Conservation (phyloP, 2,888 invertebrate species). For the Strigamia transsilvanica region DNA sequence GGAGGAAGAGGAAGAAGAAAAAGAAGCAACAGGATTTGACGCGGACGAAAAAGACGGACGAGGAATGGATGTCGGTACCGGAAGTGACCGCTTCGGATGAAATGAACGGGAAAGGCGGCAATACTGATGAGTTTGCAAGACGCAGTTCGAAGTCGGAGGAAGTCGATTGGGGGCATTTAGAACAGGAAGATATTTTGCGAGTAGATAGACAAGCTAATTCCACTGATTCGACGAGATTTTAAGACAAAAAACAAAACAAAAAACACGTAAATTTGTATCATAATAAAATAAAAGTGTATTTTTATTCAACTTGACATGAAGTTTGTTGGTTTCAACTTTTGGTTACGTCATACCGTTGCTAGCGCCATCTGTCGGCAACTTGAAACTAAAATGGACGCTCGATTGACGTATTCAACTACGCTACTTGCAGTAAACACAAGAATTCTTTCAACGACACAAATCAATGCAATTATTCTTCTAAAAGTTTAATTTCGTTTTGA, state of each 20-base stretch:
- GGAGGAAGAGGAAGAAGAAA: conserved; percentile 33
- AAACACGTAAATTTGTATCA: neutral
- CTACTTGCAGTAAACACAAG: too few species aligned
- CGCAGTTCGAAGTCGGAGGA: neutral
- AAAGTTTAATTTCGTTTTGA: too few species aligned
- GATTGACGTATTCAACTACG: too few species aligned
- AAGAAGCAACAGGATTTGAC: neutral
- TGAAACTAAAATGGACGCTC: too few species aligned
- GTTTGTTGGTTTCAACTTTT: too few species aligned
- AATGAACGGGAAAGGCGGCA: neutral
- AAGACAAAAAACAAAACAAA: too few species aligned
- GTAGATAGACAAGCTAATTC: neutral
- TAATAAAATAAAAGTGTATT: neutral
- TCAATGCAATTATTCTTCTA: too few species aligned
- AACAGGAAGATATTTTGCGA: neutral
- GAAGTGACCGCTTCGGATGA: neutral
- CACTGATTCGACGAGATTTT: neutral
- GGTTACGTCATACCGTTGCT: too few species aligned
- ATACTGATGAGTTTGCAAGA: neutral
- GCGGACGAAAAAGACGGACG: neutral
- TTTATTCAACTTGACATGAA: too few species aligned
- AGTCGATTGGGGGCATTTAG: conserved; percentile 13
- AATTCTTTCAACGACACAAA: too few species aligned
- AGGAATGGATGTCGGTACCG: conserved; percentile 22
- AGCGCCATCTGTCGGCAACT: too few species aligned